These are phyloP conservation scores for Tichodroma muraria DNA, from an alignment of 2,113 vertebrate species.

Conservation along the genomic window DNA sequence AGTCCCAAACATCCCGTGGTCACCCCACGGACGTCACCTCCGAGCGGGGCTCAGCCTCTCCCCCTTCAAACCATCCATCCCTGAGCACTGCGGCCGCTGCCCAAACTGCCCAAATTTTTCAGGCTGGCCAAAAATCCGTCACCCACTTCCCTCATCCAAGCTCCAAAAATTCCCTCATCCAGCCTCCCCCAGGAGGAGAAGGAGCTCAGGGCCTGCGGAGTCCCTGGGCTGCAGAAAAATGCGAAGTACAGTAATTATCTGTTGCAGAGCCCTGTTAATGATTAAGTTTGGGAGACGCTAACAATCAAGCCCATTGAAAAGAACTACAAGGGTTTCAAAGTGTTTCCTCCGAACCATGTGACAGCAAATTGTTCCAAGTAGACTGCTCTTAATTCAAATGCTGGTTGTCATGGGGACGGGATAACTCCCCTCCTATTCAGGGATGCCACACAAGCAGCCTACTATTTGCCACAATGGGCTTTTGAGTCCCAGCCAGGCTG, in stretches of 20 bases:
- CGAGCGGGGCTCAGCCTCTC: neutral
- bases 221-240: neutral
- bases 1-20: accelerated
- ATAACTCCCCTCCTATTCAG: constrained; percentile 17
- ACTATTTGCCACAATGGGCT: neutral
- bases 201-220: neutral
- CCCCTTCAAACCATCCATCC: neutral
- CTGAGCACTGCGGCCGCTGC: accelerated
- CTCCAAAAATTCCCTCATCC: neutral
- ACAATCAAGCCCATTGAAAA: constrained; percentile 61
- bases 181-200: neutral
- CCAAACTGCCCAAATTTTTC: neutral
- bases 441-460: constrained; percentile 23
- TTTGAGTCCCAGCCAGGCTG: neutral
- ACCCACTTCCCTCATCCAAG: neutral
- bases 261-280: constrained; percentile 50
- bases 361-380: constrained; percentile 40
- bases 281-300: constrained; percentile 58
- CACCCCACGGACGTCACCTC: accelerated
- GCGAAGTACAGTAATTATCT: constrained; percentile 54
- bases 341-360: constrained; percentile 47
- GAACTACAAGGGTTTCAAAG: constrained; percentile 61
- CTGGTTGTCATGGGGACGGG: constrained; percentile 64
- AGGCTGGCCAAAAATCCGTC: neutral
- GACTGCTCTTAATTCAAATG: constrained; percentile 53